Evolutionary conservation across 2,797 vertebrate genomes (phyloP).

Genomic region (Lepilemur ruficaudatus): DNA sequence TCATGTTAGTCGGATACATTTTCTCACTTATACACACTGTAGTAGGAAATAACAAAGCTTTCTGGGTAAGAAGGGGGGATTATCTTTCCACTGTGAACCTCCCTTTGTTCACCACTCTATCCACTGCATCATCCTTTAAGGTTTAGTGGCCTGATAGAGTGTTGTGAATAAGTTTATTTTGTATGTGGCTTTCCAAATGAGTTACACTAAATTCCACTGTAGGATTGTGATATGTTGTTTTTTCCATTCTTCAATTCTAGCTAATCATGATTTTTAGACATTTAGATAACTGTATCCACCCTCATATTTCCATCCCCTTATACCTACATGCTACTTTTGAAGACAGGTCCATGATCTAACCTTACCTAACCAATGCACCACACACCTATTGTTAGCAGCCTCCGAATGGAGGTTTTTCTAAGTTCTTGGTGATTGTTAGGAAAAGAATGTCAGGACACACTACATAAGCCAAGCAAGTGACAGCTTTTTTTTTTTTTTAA

Average conservation of each 20-base stretch:
- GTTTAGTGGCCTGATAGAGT: not conserved
- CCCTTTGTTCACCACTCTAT: not conserved
- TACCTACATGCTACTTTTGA: not conserved
- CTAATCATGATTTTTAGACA: not conserved
- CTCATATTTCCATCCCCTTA: not conserved
- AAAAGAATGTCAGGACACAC: not conserved
- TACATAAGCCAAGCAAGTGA: not conserved
- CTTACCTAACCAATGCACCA: not conserved
- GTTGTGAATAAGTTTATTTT: slow-evolving; percentile 7
- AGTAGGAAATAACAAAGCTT: not conserved
- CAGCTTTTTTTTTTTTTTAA: not conserved
- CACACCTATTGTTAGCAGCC: not conserved
- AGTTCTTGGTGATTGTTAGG: not conserved
- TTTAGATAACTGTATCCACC: not conserved
- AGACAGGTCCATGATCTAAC: not conserved
- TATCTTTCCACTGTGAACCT: not conserved
- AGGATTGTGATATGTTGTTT: not conserved
- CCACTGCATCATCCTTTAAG: not conserved
- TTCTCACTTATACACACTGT: slow-evolving; percentile 9
- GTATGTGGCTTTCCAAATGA: slow-evolving; percentile 1
- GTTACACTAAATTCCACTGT: not conserved
- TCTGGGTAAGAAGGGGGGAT: not conserved
- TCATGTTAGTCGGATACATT: not conserved
- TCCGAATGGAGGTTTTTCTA: not conserved
- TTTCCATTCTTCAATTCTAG: not conserved